Evolutionary conservation across 2,888 invertebrate species (phyloP), one percentile per base, ranked within the genome.

Genomic region (Acanthosepion lycidas): DNA sequence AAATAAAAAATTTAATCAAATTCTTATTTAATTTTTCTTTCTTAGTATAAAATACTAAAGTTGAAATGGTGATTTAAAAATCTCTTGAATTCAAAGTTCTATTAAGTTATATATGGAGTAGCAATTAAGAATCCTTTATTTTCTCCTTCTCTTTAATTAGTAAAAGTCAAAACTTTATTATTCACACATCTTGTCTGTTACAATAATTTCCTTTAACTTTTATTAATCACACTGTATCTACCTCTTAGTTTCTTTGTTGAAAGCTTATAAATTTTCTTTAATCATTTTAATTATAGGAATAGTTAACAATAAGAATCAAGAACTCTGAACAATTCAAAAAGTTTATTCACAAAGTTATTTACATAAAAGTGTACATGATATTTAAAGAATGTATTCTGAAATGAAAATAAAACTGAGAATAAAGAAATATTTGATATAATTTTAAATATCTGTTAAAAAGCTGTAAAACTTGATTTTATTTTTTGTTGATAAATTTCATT

Each of bases 341-440:
- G n/a, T 78, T 78, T 78, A 78, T 78, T 78, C 78, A 78, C 78
- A 33, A 78, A 78, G 78, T 78, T 78, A 78, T 78, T 78, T 78
- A 78, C 78, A 78, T 33, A 78, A 78, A 78, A 78, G 78, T 78
- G 78, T 78, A 78, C 78, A 78, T 78, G 78, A 78, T 78, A 78
- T 78, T 78, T 78, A 78, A 78, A 78, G 78, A 78, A 78, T n/a
- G 78, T 78, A n/a, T 78, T 78, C 78, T 78, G 78, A 78, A 78
- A 78, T 78, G 78, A 78, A 78, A 78, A 78, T 78, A n/a, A 78
- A 78, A 78, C n/a, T 78, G n/a, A 5, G 78, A 78, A 78, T 78
- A n/a, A 78, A 78, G 78, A 78, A 78, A 78, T 78, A 78, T 78
- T 78, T 78, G 78, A 78, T 78, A 78, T n/a, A 78, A 78, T n/a